phyloP scores from a whole-genome alignment of 2,888 invertebrate species.

The Spialia ferax region DNA sequence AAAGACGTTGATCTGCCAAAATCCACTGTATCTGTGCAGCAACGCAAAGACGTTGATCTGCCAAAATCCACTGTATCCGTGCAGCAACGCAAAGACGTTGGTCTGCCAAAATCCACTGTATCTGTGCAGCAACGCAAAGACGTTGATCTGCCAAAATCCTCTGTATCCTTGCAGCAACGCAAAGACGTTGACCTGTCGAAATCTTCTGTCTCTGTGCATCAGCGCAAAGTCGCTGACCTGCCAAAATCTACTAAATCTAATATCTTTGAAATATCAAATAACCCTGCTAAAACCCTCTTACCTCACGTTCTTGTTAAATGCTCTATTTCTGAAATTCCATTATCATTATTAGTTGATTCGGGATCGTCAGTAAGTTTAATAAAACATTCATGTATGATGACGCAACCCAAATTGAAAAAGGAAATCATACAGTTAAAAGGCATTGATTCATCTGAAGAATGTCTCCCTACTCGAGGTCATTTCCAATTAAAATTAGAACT shows the following conservation, averaged over 20 bases:
- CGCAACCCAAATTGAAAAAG: constrained; percentile 1
- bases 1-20: not conserved
- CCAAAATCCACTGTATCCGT: constrained; percentile 20
- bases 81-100: constrained; percentile 2
- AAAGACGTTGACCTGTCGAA: not conserved
- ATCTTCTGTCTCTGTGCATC: not conserved
- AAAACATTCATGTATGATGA: not conserved
- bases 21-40: constrained; percentile 18
- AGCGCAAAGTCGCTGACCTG: not conserved
- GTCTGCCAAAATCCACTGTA: constrained; percentile 2
- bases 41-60: too few relatives aligned
- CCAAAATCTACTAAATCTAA: not conserved
- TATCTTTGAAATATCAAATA: not conserved
- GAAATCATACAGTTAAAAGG: constrained; percentile 7
- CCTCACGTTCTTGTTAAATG: constrained; percentile 2
- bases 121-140: too few relatives aligned
- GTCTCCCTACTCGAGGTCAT: constrained; percentile 2
- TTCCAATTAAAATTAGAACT: constrained; percentile 13
- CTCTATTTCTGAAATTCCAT: not conserved
- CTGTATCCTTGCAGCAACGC: not conserved
- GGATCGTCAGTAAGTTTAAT: not conserved
- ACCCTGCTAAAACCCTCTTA: not conserved
- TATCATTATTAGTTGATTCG: constrained; percentile 2
- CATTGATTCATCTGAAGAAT: constrained; percentile 1
- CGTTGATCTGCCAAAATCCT: too few relatives aligned